Evolutionary conservation across 2,888 invertebrate genomes (phyloP), one percentile per base, ranked within the genome.

Genomic region (Acronicta alni): DNA sequence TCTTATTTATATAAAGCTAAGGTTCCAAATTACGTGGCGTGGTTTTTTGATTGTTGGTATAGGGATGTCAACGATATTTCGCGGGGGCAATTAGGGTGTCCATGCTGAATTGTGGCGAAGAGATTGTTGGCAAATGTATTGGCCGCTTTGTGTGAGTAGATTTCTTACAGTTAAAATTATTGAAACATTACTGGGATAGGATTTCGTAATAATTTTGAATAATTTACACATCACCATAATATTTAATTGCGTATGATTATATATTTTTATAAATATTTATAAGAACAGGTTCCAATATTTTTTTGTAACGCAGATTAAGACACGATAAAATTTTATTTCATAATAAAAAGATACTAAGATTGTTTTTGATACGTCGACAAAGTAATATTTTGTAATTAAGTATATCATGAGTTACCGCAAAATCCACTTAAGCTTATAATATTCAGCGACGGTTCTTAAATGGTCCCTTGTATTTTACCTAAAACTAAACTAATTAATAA

Each of bases 31-130:
- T n/a, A 35, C 0, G 7, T 42, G 15, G 26, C 15, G 18, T 4
- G 43, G 8, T 42, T 23, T 18, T 35, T 8, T 26, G 8, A 6
- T 16, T 16, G n/a, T 39, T 37, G 18, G 58, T 61, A 23, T 43
- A 64, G 73, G 80, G 71, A 80, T 79, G 85, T 86, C 86, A 83
- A 77, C 84, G 73, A 84, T 88, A 86, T 88, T 87, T 85, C 76
- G 84, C 75, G 72, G 68, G 41, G 75, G 84, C 88, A 89, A 88
- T 89, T 89, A 89, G 83, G 66, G 66, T 75, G 80, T 80, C 82
- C 82, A 81, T 77, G 69, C 75, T 85, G 84, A 87, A 84, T 85
- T 86, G 87, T 86, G 81, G 87, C 74, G 72, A 76, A 77, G 67
- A 70, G 80, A 82, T 85, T 82, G 81, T 71, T 72, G 66, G 77